These are phyloP conservation scores for Sebastes matsubarae DNA, from an alignment of 2,797 vertebrate genomes.

Conservation along the genomic window DNA sequence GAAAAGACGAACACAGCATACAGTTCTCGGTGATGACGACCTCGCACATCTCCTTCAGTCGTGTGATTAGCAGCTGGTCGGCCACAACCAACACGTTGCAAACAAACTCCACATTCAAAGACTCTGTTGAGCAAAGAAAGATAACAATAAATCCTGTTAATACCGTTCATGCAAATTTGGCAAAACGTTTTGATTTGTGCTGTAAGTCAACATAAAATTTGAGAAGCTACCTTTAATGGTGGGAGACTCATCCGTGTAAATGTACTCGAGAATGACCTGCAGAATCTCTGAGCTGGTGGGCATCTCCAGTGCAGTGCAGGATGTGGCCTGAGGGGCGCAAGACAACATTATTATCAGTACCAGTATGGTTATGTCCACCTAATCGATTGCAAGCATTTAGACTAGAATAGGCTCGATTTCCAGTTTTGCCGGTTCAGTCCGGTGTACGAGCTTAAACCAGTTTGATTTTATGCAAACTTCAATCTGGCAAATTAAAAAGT, in stretches of 20 bases:
- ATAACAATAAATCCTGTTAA: not conserved
- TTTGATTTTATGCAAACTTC: too few species aligned
- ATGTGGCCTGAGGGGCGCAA: constrained; percentile 86
- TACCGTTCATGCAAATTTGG: not conserved
- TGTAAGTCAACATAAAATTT: not conserved
- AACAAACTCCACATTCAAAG: constrained; percentile 91
- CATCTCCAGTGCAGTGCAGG: constrained; percentile 92
- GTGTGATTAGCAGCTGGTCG: constrained; percentile 93
- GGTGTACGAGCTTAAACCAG: too few species aligned
- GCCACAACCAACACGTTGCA: constrained; percentile 95
- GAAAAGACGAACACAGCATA: constrained; percentile 72
- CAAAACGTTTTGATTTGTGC: not conserved
- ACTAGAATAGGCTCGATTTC: too few species aligned
- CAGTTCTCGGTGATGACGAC: constrained; percentile 94
- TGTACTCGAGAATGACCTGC: constrained; percentile 93
- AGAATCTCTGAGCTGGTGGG: constrained; percentile 92
- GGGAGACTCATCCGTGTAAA: constrained; percentile 94
- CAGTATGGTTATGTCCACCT: too few species aligned
- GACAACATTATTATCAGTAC: not conserved
- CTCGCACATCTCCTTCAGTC: constrained; percentile 97
- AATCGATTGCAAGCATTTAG: not conserved
- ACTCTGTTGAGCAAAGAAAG: constrained; percentile 81
- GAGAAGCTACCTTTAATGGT: constrained; percentile 87
- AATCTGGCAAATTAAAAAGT: too few species aligned
- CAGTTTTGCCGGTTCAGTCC: too few species aligned